phyloP scores from a whole-genome alignment of 2,888 invertebrate genomes.

The Stramonita haemastoma region DNA sequence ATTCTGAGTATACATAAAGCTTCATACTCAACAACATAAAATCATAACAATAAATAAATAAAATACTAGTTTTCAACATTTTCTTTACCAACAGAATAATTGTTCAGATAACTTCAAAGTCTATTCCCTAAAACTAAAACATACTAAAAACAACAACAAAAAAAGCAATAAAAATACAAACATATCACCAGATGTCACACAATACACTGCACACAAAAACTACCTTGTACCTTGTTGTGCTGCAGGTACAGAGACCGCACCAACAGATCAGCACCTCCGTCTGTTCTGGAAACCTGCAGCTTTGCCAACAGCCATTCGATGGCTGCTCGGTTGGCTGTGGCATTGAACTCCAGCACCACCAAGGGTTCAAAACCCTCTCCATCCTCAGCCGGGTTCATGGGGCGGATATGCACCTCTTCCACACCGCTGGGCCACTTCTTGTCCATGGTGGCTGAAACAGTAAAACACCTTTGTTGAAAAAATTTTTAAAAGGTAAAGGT shows the following conservation, averaged over 20 bases:
- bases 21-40: too few species aligned
- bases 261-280: constrained; percentile 69
- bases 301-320: constrained; percentile 71
- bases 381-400: not conserved
- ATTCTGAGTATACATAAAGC: too few species aligned
- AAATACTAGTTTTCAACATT: too few species aligned
- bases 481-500: too few species aligned
- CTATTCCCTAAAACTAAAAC: not conserved
- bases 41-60: too few species aligned
- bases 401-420: constrained; percentile 16
- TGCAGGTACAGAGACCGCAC: constrained; percentile 64
- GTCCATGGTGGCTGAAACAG: not conserved
- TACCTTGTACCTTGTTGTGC: constrained; percentile 60
- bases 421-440: not conserved
- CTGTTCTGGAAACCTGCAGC: constrained; percentile 59
- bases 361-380: constrained; percentile 60
- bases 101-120: too few species aligned
- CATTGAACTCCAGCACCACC: constrained; percentile 71
- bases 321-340: constrained; percentile 62
- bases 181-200: not conserved
- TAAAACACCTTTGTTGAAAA: not conserved
- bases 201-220: not conserved
- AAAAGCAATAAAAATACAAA: not conserved
- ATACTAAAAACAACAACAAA: not conserved
- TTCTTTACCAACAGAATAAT: too few species aligned